Evolutionary conservation across 2,888 invertebrate genomes (phyloP).

Genomic region (Smittia sp.): DNA sequence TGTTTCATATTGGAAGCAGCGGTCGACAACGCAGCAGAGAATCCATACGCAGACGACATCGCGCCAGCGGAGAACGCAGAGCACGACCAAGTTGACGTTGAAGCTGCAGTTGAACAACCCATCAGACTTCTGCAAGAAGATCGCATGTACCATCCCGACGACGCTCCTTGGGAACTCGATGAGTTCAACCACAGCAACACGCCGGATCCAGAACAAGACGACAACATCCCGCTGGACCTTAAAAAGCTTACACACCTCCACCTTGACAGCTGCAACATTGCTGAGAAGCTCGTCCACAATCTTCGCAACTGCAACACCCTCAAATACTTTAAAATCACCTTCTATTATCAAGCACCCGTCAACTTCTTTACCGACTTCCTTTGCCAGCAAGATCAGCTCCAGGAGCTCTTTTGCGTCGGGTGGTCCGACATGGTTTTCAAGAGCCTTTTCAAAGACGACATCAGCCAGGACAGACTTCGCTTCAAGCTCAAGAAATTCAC

Average conservation of each 20-base stretch:
- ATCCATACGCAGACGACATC: not conserved
- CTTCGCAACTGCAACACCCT: slow-evolving; percentile 14
- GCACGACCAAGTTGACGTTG: not conserved
- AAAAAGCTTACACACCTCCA: slow-evolving; percentile 19
- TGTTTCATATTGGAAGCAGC: slow-evolving; percentile 30
- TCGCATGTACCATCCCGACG: not conserved
- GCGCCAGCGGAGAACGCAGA: not conserved
- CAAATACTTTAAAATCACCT: slow-evolving; percentile 21
- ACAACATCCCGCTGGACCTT: not conserved
- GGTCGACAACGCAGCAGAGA: not conserved
- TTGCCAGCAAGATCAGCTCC: slow-evolving; percentile 26
- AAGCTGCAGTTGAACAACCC: not conserved
- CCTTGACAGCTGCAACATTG: slow-evolving; percentile 22
- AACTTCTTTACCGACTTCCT: slow-evolving; percentile 31
- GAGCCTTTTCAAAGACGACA: not conserved
- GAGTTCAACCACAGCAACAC: not conserved
- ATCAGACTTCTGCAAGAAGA: not conserved
- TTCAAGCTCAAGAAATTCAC: slow-evolving; percentile 20
- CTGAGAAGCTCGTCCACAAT: not conserved
- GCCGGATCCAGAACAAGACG: not conserved
- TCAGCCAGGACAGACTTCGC: not conserved
- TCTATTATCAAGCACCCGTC: slow-evolving; percentile 29
- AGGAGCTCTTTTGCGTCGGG: slow-evolving; percentile 17
- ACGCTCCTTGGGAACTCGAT: not conserved
- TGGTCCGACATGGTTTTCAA: slow-evolving; percentile 33